phyloP scores from a whole-genome alignment of 2,888 invertebrate species.

The Papilio protenor region DNA sequence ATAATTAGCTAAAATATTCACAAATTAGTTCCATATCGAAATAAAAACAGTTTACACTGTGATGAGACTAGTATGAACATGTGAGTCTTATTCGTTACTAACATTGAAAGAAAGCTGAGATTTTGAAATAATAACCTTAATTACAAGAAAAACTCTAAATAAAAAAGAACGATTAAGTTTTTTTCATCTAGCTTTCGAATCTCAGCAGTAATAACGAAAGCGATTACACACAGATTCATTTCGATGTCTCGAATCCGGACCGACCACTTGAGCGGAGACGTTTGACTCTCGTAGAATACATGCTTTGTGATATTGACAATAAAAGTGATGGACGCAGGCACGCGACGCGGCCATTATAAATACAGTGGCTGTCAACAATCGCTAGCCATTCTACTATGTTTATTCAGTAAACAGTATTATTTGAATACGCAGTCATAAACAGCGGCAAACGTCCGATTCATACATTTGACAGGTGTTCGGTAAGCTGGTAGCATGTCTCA shows the following conservation, averaged over 20 bases:
- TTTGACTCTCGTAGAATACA: constrained; percentile 17
- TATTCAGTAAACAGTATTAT: constrained; percentile 23
- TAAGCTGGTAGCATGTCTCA: background rate
- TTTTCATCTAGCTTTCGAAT: constrained; percentile 33
- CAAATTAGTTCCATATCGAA: background rate
- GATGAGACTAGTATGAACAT: background rate
- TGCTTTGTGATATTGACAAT: constrained; percentile 30
- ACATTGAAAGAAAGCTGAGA: background rate
- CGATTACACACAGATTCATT: constrained; percentile 17
- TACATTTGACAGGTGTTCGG: background rate
- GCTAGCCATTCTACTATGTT: constrained; percentile 9
- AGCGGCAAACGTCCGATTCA: background rate
- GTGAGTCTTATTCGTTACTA: background rate
- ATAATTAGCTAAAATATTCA: background rate
- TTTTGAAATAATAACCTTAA: constrained; percentile 9
- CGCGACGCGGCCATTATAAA: constrained; percentile 35
- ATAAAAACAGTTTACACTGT: background rate
- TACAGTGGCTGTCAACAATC: constrained; percentile 20
- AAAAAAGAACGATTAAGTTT: constrained; percentile 27
- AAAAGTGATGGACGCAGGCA: constrained; percentile 36
- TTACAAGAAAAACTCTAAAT: constrained; percentile 12
- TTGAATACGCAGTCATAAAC: constrained; percentile 9
- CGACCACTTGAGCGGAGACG: constrained; percentile 1
- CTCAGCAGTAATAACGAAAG: constrained; percentile 27
- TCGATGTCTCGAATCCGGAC: background rate